These are phyloP conservation scores for Ctenopoma multispine DNA, from an alignment of 2,797 vertebrate species.

Conservation along the genomic window DNA sequence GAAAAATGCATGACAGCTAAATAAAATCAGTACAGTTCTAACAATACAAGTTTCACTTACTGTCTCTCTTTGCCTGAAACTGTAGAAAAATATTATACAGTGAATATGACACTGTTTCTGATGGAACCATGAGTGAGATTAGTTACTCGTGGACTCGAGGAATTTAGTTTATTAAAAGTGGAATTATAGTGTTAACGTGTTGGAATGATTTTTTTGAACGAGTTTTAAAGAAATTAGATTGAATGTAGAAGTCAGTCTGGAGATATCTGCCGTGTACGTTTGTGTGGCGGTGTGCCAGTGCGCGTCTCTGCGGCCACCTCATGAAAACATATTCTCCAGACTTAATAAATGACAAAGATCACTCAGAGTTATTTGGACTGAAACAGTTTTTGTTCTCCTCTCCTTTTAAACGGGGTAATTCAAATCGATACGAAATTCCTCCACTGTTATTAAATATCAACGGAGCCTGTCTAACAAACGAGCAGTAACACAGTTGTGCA, in stretches of 20 bases:
- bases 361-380: background rate
- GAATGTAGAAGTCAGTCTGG: background rate
- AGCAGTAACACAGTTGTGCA: background rate
- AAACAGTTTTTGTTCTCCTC: background rate
- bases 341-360: constrained; percentile 2
- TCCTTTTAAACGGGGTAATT: constrained; percentile 21
- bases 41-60: background rate
- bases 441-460: constrained; percentile 31
- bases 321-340: background rate
- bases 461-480: background rate
- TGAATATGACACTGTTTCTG: background rate
- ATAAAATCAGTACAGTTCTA: background rate
- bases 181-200: background rate
- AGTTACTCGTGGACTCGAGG: no score
- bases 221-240: background rate
- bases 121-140: background rate
- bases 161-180: background rate
- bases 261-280: background rate
- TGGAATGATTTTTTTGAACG: background rate
- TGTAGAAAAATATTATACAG: no score
- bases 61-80: background rate
- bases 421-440: background rate
- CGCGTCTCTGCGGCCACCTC: constrained; percentile 1
- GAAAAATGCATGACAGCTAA: background rate
- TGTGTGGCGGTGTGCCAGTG: constrained; percentile 22